Evolutionary conservation across 1,140 invertebrate species (phyloP).

Genomic region (Amyelois transitella): DNA sequence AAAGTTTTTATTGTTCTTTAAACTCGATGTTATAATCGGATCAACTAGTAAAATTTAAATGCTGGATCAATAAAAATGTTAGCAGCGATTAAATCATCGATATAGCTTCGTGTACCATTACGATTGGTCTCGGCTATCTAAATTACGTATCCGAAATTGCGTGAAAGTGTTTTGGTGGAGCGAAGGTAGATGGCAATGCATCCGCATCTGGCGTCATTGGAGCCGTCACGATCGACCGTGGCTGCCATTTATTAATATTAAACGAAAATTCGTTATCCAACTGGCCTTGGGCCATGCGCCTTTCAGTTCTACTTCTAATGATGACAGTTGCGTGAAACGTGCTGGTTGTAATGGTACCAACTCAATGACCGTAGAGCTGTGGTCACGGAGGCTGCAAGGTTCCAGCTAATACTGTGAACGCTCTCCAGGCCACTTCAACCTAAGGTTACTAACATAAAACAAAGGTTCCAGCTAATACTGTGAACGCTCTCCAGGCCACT

Average conservation of each 20-base stretch:
- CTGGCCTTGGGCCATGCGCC: slow-evolving; percentile 61
- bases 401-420: slow-evolving; percentile 16
- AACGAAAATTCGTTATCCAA: slow-evolving; percentile 73
- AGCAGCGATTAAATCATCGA: slow-evolving; percentile 34
- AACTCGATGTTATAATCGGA: background rate
- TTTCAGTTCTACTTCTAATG: slow-evolving; percentile 71
- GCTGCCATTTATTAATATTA: slow-evolving; percentile 70
- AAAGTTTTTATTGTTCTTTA: too few relatives aligned
- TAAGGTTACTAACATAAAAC: background rate
- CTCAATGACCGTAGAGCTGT: slow-evolving; percentile 41
- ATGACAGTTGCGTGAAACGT: slow-evolving; percentile 67
- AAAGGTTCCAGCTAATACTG: slow-evolving; percentile 26
- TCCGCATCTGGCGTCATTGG: slow-evolving; percentile 45
- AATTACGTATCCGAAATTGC: slow-evolving; percentile 13
- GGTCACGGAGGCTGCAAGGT: slow-evolving; percentile 38
- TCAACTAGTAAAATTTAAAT: background rate
- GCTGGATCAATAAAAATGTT: slow-evolving; percentile 6
- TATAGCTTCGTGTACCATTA: slow-evolving; percentile 29
- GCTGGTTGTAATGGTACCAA: slow-evolving; percentile 51
- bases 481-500: slow-evolving; percentile 1
- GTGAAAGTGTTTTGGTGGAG: slow-evolving; percentile 48
- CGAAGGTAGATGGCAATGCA: slow-evolving; percentile 33
- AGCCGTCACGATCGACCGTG: slow-evolving; percentile 61
- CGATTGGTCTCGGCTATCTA: slow-evolving; percentile 31
- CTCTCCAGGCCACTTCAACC: background rate